These are phyloP conservation scores for Drosophila siamana DNA, from an alignment of 2,888 invertebrate species.

Conservation along the genomic window DNA sequence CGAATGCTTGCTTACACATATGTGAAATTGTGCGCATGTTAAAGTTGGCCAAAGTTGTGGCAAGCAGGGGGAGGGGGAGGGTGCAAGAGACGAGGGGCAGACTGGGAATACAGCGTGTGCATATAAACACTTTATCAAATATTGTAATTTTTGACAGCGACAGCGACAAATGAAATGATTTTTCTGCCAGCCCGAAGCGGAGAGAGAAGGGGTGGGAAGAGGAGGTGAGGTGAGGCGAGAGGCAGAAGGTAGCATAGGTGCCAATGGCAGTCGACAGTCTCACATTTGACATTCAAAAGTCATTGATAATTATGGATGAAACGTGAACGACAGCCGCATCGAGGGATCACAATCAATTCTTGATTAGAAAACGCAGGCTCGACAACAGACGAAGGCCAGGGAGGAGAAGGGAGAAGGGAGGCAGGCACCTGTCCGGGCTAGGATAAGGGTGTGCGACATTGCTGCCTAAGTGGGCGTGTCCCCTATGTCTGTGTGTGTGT, in stretches of 20 bases:
- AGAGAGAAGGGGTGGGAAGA: neutral
- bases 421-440: slow-evolving; percentile 60
- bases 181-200: slow-evolving; percentile 21
- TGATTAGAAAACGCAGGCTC: slow-evolving; percentile 78
- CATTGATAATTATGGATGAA: slow-evolving; percentile 79
- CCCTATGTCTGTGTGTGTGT: slow-evolving; percentile 56
- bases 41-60: slow-evolving; percentile 24
- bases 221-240: neutral
- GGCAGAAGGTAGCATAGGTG: slow-evolving; percentile 34
- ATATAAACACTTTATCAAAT: slow-evolving; percentile 78
- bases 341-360: slow-evolving; percentile 82
- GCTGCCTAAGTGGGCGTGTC: slow-evolving; percentile 46
- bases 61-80: neutral
- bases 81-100: neutral
- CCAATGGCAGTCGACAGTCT: slow-evolving; percentile 62
- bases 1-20: slow-evolving; percentile 64
- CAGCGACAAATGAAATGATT: slow-evolving; percentile 78
- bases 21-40: slow-evolving; percentile 57
- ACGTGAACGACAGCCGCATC: slow-evolving; percentile 82
- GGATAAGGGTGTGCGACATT: slow-evolving; percentile 46
- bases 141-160: slow-evolving; percentile 81
- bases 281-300: slow-evolving; percentile 81
- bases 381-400: slow-evolving; percentile 19
- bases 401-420: neutral
- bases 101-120: slow-evolving; percentile 22